phyloP scores from a whole-genome alignment of 2,113 vertebrate species.

The Rhabdomys dilectus region DNA sequence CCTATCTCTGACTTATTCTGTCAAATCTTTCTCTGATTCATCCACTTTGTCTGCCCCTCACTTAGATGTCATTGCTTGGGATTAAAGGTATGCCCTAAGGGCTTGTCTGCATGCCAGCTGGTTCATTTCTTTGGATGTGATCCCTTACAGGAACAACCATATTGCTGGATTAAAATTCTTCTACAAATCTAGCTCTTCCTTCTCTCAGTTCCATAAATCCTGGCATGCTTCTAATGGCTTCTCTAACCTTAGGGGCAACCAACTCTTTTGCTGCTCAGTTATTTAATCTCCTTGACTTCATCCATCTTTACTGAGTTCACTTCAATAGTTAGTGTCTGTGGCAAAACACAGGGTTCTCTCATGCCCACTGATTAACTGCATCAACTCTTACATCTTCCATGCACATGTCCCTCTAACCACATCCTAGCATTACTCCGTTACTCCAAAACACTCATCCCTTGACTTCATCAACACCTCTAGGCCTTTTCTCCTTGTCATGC shows the following conservation, averaged over 20 bases:
- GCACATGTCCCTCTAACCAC: constrained; percentile 10
- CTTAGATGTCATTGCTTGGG: no score
- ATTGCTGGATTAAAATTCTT: no score
- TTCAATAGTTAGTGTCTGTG: neutral
- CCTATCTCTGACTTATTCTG: no score
- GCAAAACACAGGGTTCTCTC: neutral
- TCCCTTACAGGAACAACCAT: no score
- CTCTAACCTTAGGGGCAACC: neutral
- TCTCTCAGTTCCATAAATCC: neutral
- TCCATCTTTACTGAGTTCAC: constrained; percentile 38
- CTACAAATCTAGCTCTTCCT: neutral
- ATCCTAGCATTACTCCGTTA: neutral
- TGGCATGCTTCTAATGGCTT: constrained; percentile 28
- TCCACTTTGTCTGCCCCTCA: no score
- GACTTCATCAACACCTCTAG: constrained; percentile 16
- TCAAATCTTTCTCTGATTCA: no score
- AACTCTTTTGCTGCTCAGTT: neutral
- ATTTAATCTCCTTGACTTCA: neutral
- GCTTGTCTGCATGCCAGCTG: no score
- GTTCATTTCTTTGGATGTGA: no score
- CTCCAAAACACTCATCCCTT: neutral
- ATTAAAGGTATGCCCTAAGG: no score
- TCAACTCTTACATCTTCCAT: constrained; percentile 52
- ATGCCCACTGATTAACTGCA: constrained; percentile 6
- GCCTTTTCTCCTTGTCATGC: neutral